Evolutionary conservation across 2,113 vertebrate species (phyloP).

Genomic region (Stercorarius parasiticus): DNA sequence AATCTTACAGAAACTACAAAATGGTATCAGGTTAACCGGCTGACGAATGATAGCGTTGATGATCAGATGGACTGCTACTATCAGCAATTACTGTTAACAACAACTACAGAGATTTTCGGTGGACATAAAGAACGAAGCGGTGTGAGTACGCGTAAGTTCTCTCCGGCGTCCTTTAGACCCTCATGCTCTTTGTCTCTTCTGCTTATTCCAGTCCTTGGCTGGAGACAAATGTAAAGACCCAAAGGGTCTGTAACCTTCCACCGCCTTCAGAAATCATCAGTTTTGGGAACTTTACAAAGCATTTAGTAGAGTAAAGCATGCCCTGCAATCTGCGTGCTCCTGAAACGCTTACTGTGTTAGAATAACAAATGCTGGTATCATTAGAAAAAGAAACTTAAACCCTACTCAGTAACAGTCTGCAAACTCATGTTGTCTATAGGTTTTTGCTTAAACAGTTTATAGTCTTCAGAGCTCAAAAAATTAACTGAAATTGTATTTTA

Average conservation of each 20-base stretch:
- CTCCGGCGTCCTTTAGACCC: not conserved
- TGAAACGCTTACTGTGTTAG: not conserved
- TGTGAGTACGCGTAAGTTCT: not conserved
- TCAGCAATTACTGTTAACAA: not conserved
- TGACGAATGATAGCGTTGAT: not conserved
- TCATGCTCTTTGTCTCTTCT: not conserved
- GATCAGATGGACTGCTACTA: not conserved
- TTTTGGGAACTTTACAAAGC: not conserved
- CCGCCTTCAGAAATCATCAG: not conserved
- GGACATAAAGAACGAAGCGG: not conserved
- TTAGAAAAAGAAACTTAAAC: not conserved
- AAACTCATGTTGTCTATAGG: not conserved
- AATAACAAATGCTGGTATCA: not conserved
- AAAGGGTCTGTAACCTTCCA: not conserved
- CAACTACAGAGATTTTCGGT: not conserved
- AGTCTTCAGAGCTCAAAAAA: not conserved
- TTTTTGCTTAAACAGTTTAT: not conserved
- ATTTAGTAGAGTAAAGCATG: not conserved
- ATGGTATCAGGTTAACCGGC: not conserved
- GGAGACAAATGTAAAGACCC: not conserved
- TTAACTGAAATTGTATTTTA: not conserved
- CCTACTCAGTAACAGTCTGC: not conserved
- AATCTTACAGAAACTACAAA: not conserved
- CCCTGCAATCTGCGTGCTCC: not conserved
- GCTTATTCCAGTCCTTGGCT: not conserved